Percentiles rank a stretch among this genome's conserved stretches.
Evolutionary conservation across 1,140 invertebrate species (phyloP).

Genomic region (Cydia splendana): DNA sequence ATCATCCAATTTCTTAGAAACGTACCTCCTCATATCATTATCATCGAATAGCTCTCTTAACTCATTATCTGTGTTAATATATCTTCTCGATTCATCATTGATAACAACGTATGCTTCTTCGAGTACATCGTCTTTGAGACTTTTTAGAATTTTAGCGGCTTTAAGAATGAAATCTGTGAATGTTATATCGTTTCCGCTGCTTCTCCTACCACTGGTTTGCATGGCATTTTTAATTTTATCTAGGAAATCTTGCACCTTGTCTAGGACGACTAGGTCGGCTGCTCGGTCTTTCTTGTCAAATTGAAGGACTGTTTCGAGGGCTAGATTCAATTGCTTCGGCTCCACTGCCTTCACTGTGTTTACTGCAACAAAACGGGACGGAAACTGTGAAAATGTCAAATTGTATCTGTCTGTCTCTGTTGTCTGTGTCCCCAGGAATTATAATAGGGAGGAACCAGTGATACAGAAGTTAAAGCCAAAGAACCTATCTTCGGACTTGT

Average conservation of each 20-base stretch:
- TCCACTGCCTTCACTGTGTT: slow-evolving; percentile 28
- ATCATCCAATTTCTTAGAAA: slow-evolving; percentile 40
- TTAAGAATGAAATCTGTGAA: slow-evolving; percentile 48
- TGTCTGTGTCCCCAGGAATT: too few relatives aligned
- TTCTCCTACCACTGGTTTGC: slow-evolving; percentile 24
- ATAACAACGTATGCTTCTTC: slow-evolving; percentile 39
- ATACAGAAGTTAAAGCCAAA: too few relatives aligned
- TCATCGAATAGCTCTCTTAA: slow-evolving; percentile 45
- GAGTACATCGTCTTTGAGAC: slow-evolving; percentile 47
- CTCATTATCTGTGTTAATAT: slow-evolving; percentile 43
- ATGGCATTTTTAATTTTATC: slow-evolving; percentile 46
- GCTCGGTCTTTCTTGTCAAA: slow-evolving; percentile 49
- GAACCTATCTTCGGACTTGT: too few relatives aligned
- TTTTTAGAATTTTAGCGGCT: slow-evolving; percentile 36
- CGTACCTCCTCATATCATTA: slow-evolving; percentile 36
- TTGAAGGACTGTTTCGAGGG: slow-evolving; percentile 56
- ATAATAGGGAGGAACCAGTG: too few relatives aligned
- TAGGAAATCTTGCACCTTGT: slow-evolving; percentile 52
- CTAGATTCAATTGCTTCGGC: slow-evolving; percentile 51
- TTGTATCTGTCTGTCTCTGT: too few relatives aligned
- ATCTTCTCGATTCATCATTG: slow-evolving; percentile 44
- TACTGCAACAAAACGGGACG: neutral
- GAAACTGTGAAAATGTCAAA: neutral
- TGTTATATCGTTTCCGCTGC: slow-evolving; percentile 14
- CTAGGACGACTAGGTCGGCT: slow-evolving; percentile 45